Percentiles rank a stretch among this genome's conserved stretches.
phyloP scores from a whole-genome alignment of 2,113 vertebrate genomes.

The Zosterops hypoxanthus region DNA sequence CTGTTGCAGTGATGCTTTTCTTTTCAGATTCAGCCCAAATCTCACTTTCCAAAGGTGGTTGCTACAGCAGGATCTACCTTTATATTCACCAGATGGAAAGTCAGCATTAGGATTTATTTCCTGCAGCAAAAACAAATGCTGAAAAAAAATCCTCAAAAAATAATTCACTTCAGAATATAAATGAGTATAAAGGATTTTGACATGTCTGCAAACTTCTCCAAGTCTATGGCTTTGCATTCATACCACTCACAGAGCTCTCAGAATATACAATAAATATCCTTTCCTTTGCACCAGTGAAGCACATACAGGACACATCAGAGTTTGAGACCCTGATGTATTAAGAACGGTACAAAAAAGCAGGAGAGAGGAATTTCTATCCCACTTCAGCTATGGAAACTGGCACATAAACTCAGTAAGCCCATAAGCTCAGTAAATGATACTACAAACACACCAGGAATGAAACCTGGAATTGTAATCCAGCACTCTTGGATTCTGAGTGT shows the following conservation, averaged over 20 bases:
- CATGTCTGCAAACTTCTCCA: neutral
- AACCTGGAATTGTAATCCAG: neutral
- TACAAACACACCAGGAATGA: neutral
- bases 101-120: neutral
- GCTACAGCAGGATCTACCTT: neutral
- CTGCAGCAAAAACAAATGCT: neutral
- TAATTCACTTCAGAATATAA: neutral
- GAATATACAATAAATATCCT: neutral
- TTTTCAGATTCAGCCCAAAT: neutral
- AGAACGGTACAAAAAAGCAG: neutral
- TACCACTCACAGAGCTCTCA: neutral
- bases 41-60: neutral
- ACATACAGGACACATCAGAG: neutral
- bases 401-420: neutral
- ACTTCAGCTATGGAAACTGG: neutral
- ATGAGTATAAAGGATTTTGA: neutral
- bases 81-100: neutral
- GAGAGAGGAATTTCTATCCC: neutral
- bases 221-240: neutral
- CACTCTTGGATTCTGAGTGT: neutral
- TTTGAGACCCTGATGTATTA: neutral
- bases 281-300: neutral
- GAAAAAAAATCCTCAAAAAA: neutral
- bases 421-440: neutral
- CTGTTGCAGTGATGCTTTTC: neutral